Conservation (phyloP, 2,888 invertebrate genomes). For the Epinotia brunnichana region DNA sequence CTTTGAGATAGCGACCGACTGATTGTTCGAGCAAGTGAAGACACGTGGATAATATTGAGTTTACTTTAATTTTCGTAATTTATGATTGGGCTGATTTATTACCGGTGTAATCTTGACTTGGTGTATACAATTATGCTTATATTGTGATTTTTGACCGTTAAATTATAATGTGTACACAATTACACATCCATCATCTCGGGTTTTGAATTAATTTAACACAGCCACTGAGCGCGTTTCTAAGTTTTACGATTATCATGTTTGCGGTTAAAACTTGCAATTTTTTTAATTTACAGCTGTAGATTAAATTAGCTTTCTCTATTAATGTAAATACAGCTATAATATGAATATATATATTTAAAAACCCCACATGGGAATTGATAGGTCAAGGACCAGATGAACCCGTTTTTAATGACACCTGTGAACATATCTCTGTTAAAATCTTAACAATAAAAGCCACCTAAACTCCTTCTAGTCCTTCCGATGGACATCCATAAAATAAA, state of each 20-base stretch:
- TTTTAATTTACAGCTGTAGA: not conserved
- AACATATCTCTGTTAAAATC: not conserved
- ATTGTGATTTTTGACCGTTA: conserved; percentile 34
- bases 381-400: not conserved
- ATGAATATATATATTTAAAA: too few relatives aligned
- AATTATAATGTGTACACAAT: conserved; percentile 30
- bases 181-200: conserved; percentile 21
- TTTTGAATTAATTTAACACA: conserved; percentile 16
- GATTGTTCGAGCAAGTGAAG: conserved; percentile 49
- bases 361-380: too few relatives aligned
- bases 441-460: not conserved
- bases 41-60: conserved; percentile 47
- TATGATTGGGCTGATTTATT: conserved; percentile 42
- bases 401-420: not conserved
- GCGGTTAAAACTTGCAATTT: not conserved
- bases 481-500: conserved; percentile 9
- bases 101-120: conserved; percentile 31
- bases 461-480: not conserved
- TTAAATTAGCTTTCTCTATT: not conserved
- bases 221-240: conserved; percentile 12
- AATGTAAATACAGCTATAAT: too few relatives aligned
- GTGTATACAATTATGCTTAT: conserved; percentile 38
- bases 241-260: not conserved
- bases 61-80: conserved; percentile 40
- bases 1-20: conserved; percentile 55